phyloP scores from a whole-genome alignment of 2,797 vertebrate genomes.

The Dryobates pubescens region DNA sequence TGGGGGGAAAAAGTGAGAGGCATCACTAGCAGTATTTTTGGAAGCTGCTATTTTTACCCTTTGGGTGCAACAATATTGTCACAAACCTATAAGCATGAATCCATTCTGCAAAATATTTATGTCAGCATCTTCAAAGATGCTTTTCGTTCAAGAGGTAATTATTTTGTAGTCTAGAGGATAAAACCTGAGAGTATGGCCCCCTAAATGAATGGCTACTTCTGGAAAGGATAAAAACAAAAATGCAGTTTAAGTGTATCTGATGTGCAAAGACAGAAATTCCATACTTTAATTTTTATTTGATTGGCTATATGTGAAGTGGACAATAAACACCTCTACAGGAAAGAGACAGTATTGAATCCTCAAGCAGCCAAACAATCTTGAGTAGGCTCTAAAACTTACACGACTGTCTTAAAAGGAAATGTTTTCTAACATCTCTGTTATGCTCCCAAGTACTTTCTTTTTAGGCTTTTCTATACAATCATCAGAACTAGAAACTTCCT shows the following conservation, averaged over 20 bases:
- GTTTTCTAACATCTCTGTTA: background rate
- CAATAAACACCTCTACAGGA: background rate
- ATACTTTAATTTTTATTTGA: background rate
- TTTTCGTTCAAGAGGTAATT: slow-evolving; percentile 33
- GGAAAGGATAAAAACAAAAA: slow-evolving; percentile 19
- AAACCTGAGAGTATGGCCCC: background rate
- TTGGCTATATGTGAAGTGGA: background rate
- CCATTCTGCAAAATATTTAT: slow-evolving; percentile 31
- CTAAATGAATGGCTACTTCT: slow-evolving; percentile 26
- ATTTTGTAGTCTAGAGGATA: slow-evolving; percentile 14
- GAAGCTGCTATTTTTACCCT: background rate
- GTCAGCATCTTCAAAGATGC: slow-evolving; percentile 25
- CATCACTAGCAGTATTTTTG: slow-evolving; percentile 4
- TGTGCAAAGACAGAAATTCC: background rate
- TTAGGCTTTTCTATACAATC: background rate
- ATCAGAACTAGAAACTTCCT: background rate
- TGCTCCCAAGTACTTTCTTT: background rate
- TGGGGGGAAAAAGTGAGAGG: background rate
- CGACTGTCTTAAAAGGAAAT: background rate
- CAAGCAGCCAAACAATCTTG: background rate
- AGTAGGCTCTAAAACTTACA: background rate
- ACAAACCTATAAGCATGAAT: background rate
- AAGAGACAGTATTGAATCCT: background rate
- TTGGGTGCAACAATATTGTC: background rate
- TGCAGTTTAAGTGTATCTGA: background rate